phyloP scores from a whole-genome alignment of 2,797 vertebrate species.

The Pterois miles region DNA sequence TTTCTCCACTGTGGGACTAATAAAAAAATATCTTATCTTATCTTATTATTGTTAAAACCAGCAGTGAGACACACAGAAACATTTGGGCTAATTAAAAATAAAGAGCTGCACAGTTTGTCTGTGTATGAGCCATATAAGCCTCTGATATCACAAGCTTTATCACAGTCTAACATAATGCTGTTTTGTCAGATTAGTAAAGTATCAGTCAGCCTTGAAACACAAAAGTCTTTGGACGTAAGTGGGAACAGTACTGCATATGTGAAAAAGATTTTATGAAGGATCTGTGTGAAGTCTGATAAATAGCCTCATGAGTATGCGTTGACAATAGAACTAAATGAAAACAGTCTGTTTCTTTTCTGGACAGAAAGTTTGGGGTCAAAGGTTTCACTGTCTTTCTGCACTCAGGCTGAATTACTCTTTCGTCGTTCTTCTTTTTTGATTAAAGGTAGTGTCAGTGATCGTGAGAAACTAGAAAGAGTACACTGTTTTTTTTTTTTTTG shows the following conservation, averaged over 20 bases:
- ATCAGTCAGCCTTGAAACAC: neutral
- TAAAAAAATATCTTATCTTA: no score
- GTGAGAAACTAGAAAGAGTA: no score
- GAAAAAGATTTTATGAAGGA: neutral
- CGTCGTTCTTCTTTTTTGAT: neutral
- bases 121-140: neutral
- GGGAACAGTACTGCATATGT: neutral
- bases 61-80: neutral
- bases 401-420: neutral
- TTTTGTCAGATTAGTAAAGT: neutral
- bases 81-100: conserved; percentile 3
- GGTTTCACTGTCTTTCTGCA: neutral
- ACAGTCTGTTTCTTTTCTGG: neutral
- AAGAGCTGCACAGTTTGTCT: neutral
- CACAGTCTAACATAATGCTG: neutral
- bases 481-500: no score
- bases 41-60: conserved; percentile 1
- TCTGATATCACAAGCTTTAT: neutral
- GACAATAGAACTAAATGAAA: neutral
- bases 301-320: neutral
- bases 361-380: neutral
- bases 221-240: neutral
- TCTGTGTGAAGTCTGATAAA: neutral
- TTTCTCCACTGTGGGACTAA: no score
- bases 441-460: neutral